A percentile compares a stretch with the other conserved stretches of the same genome.
phyloP scores from a whole-genome alignment of 2,113 vertebrate genomes.

The Tiliqua scincoides region DNA sequence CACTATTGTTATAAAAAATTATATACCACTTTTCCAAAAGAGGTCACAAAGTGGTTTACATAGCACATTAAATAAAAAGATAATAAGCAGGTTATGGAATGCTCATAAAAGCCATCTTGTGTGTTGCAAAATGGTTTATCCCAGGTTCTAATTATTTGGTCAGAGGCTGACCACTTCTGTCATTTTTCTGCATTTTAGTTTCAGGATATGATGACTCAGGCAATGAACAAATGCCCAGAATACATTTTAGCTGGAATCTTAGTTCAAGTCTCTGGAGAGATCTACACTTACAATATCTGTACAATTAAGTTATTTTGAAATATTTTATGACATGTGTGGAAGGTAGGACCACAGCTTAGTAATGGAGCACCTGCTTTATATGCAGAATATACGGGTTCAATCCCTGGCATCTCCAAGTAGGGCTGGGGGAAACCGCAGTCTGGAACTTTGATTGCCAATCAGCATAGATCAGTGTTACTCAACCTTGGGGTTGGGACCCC shows the following conservation, averaged over 20 bases:
- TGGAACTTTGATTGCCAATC: too few relatives aligned
- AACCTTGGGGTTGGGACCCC: too few relatives aligned
- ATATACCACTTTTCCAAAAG: not conserved
- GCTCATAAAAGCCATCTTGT: not conserved
- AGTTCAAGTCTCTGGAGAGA: not conserved
- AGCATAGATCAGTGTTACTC: too few relatives aligned
- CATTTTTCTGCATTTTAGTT: not conserved
- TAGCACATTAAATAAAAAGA: too few relatives aligned
- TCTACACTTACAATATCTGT: not conserved
- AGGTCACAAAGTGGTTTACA: too few relatives aligned
- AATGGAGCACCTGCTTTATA: not conserved
- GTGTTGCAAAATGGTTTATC: not conserved
- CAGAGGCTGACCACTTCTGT: not conserved
- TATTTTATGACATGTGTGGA: not conserved
- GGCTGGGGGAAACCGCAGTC: too few relatives aligned
- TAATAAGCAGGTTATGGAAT: not conserved
- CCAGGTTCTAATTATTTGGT: not conserved
- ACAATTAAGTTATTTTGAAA: slow-evolving; percentile 2
- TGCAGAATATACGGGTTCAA: too few relatives aligned
- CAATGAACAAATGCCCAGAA: not conserved
- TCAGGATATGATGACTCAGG: not conserved
- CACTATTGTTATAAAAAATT: not conserved
- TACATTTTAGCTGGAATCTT: not conserved
- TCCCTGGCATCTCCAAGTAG: too few relatives aligned
- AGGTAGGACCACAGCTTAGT: not conserved